Conservation (phyloP, 2,888 invertebrate genomes). For the Lacanobia wlatinum region DNA sequence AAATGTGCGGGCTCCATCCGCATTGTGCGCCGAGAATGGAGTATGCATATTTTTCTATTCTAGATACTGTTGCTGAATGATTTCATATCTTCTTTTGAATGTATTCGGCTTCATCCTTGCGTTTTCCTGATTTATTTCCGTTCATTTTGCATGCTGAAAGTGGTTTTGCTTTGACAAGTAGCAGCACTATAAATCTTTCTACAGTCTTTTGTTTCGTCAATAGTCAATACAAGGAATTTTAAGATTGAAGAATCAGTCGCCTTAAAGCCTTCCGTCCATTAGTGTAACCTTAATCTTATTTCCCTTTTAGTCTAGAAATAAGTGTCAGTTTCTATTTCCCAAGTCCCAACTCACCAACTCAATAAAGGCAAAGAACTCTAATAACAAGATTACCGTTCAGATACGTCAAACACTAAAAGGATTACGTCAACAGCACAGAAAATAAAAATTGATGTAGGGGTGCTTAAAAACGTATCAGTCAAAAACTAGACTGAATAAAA, state of each 20-base stretch:
- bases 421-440: constrained; percentile 48
- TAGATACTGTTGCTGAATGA: constrained; percentile 49
- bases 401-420: constrained; percentile 54
- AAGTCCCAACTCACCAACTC: not conserved
- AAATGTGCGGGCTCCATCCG: constrained; percentile 54
- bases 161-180: not conserved
- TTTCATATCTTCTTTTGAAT: constrained; percentile 42
- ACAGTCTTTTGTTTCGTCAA: not conserved
- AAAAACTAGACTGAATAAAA: constrained; percentile 65
- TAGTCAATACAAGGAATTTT: not conserved
- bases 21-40: constrained; percentile 56
- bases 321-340: constrained; percentile 12
- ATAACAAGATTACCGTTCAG: constrained; percentile 36
- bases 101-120: constrained; percentile 17
- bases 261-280: not conserved
- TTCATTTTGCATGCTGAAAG: not conserved
- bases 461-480: constrained; percentile 66
- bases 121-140: constrained; percentile 25
- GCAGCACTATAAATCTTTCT: not conserved
- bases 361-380: constrained; percentile 18
- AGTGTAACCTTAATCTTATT: constrained; percentile 10
- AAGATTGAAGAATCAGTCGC: not conserved
- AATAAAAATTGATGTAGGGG: constrained; percentile 59
- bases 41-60: constrained; percentile 56
- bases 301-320: constrained; percentile 20